Evolutionary conservation across 2,113 vertebrate genomes (phyloP).

Genomic region (Otis tarda): DNA sequence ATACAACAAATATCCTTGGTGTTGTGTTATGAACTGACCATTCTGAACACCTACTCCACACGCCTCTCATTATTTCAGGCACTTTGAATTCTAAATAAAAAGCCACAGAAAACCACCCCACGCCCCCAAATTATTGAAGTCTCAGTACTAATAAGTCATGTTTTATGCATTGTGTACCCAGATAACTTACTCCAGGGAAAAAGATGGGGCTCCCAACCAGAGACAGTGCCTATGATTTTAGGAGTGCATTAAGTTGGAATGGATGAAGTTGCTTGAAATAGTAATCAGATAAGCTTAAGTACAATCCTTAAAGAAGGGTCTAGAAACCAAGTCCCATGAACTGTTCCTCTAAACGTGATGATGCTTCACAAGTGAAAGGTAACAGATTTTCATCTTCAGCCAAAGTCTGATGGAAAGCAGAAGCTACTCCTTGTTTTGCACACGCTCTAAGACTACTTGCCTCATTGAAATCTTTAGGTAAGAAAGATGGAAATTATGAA

Average conservation of each 20-base stretch:
- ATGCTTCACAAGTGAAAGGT: background rate
- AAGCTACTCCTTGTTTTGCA: background rate
- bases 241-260: background rate
- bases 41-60: background rate
- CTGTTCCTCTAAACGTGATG: background rate
- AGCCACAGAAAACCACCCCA: background rate
- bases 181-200: background rate
- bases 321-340: background rate
- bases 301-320: background rate
- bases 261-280: background rate
- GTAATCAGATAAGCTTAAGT: background rate
- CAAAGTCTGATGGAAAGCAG: background rate
- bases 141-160: background rate
- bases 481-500: background rate
- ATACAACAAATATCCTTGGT: background rate
- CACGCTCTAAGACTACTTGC: background rate
- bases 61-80: background rate
- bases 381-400: background rate
- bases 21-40: background rate
- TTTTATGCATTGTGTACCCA: background rate
- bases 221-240: background rate
- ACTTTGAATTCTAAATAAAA: background rate
- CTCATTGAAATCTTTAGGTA: background rate
- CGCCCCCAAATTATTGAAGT: background rate
- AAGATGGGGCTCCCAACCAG: background rate